Evolutionary conservation across 2,888 invertebrate genomes (phyloP).

Genomic region (Eristalis arbustorum): DNA sequence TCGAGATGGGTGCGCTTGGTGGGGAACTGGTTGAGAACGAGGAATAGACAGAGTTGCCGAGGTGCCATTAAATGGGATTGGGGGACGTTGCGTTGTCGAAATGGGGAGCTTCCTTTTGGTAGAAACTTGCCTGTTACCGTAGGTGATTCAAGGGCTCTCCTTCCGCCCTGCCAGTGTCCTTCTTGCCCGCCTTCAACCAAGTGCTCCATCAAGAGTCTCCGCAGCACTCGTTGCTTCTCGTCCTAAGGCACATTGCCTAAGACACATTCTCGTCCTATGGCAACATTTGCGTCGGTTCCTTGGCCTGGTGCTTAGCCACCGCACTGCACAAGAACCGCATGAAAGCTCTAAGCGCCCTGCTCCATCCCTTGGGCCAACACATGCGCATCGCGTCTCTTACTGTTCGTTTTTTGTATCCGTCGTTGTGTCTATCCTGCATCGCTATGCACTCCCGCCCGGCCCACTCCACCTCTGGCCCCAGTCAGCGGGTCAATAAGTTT

Average conservation of each 20-base stretch:
- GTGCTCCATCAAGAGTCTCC: neutral
- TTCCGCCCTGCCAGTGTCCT: neutral
- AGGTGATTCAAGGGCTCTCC: too few species aligned
- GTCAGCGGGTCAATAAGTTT: constrained; percentile 52
- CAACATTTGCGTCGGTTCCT: constrained; percentile 33
- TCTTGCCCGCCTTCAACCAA: neutral
- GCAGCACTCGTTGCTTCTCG: neutral
- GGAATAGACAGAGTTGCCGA: constrained; percentile 43
- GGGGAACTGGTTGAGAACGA: neutral
- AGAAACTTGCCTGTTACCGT: too few species aligned
- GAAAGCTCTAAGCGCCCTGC: neutral
- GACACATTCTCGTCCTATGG: constrained; percentile 18
- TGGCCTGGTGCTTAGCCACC: neutral
- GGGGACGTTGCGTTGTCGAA: neutral
- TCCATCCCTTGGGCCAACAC: constrained; percentile 11
- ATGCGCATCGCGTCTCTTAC: constrained; percentile 48
- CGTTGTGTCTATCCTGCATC: constrained; percentile 45
- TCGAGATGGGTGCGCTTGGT: neutral
- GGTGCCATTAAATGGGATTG: neutral
- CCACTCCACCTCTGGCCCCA: neutral
- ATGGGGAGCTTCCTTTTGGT: too few species aligned
- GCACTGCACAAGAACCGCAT: constrained; percentile 9
- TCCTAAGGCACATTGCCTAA: neutral
- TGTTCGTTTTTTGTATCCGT: constrained; percentile 33
- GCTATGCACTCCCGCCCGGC: constrained; percentile 45